Evolutionary conservation across 1,140 invertebrate species (phyloP).

Genomic region (Telenomus remus): DNA sequence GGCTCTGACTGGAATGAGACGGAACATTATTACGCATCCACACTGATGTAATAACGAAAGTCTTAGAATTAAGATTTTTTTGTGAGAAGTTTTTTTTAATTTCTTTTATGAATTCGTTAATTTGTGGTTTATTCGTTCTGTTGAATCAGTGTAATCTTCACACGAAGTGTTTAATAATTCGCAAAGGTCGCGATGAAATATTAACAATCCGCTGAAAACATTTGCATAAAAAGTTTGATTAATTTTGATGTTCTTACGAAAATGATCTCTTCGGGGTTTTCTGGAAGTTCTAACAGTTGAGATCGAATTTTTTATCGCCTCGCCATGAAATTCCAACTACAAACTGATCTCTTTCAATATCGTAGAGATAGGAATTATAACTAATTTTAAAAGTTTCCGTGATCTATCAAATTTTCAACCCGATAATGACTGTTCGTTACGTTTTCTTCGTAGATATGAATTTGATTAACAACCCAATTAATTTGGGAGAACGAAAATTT

Average conservation of each 20-base stretch:
- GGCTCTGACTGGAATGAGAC: conserved; percentile 31
- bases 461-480: conserved; percentile 27
- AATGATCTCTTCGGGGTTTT: background rate
- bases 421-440: conserved; percentile 32
- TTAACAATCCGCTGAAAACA: too few species aligned
- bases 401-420: conserved; percentile 34
- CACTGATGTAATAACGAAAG: background rate
- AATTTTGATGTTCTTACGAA: too few species aligned
- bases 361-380: conserved; percentile 17
- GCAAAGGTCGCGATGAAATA: too few species aligned
- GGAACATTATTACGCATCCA: conserved; percentile 20
- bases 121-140: too few species aligned
- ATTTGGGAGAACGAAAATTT: background rate
- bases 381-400: conserved; percentile 42
- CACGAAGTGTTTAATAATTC: too few species aligned
- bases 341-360: conserved; percentile 39
- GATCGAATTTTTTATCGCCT: conserved; percentile 13
- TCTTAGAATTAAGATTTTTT: too few species aligned
- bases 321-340: conserved; percentile 13
- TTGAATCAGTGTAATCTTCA: too few species aligned
- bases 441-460: conserved; percentile 13
- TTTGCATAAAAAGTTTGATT: too few species aligned
- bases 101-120: too few species aligned
- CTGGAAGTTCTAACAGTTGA: conserved; percentile 9
- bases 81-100: too few species aligned